phyloP scores from a whole-genome alignment of 2,888 invertebrate species.

The Cyclophora punctaria region DNA sequence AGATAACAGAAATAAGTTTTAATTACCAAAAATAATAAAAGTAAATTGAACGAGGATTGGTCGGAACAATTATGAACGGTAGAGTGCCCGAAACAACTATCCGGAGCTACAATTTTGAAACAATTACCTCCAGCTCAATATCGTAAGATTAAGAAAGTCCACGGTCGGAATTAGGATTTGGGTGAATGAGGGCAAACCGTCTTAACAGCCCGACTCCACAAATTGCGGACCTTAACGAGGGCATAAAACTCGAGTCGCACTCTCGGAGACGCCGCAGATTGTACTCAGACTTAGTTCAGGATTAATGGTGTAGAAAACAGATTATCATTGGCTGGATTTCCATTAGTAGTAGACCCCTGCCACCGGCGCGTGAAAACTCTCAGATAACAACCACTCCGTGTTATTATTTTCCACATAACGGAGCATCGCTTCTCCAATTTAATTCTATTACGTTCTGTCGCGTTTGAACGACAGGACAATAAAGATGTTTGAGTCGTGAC shows the following conservation, averaged over 20 bases:
- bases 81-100: slow-evolving; percentile 34
- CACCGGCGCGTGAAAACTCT: slow-evolving; percentile 70
- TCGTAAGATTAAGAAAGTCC: slow-evolving; percentile 74
- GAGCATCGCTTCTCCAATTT: slow-evolving; percentile 68
- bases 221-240: slow-evolving; percentile 74
- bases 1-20: no score
- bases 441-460: slow-evolving; percentile 74
- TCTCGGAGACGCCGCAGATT: slow-evolving; percentile 70
- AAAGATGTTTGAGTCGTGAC: slow-evolving; percentile 58
- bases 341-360: slow-evolving; percentile 70
- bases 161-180: slow-evolving; percentile 68
- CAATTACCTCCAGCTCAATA: slow-evolving; percentile 73
- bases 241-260: slow-evolving; percentile 71
- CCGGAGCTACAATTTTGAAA: slow-evolving; percentile 65
- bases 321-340: slow-evolving; percentile 76
- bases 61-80: slow-evolving; percentile 17
- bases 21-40: slow-evolving; percentile 5
- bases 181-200: slow-evolving; percentile 58
- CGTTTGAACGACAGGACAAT: slow-evolving; percentile 69
- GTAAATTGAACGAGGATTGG: slow-evolving; percentile 18
- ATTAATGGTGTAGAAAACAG: slow-evolving; percentile 77
- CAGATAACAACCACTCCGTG: slow-evolving; percentile 63
- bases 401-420: slow-evolving; percentile 75
- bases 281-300: slow-evolving; percentile 73
- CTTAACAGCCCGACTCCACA: slow-evolving; percentile 73